Conservation (phyloP, 2,113 vertebrate species). For the Entomyzon cyanotis region DNA sequence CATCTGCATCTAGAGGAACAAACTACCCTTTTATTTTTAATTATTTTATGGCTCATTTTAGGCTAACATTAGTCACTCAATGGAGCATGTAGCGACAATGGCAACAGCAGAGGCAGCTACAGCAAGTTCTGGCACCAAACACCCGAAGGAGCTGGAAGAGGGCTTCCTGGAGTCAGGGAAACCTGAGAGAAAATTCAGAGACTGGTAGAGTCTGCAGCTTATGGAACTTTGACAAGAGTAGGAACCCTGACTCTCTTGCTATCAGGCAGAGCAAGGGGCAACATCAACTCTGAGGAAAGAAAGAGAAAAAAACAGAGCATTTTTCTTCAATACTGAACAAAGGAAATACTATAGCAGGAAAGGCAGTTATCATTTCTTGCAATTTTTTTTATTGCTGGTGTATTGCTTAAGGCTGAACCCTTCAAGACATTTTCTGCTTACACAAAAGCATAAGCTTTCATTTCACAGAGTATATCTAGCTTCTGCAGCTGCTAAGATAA, state of each 20-base stretch:
- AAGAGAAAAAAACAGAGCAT: not conserved
- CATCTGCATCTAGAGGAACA: not conserved
- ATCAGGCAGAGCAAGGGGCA: not conserved
- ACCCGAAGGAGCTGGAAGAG: not conserved
- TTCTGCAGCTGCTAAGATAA: not conserved
- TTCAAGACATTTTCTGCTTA: not conserved
- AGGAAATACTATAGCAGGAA: not conserved
- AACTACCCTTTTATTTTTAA: not conserved
- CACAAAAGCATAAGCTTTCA: not conserved
- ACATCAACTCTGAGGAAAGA: not conserved
- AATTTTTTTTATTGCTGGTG: not conserved
- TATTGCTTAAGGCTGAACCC: not conserved
- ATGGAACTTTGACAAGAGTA: not conserved
- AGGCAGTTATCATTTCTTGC: not conserved
- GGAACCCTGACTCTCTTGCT: not conserved
- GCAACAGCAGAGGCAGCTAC: fast-evolving
- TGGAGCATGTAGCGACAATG: fast-evolving
- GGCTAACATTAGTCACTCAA: not conserved
- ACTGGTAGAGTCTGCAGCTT: not conserved
- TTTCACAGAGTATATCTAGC: not conserved
- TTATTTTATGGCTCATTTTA: not conserved
- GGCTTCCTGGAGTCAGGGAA: not conserved
- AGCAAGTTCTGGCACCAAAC: not conserved
- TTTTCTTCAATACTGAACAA: not conserved
- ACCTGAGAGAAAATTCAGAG: not conserved